These are phyloP conservation scores for Cantharis flavilabris DNA, from an alignment of 2,888 invertebrate species.

Conservation along the genomic window DNA sequence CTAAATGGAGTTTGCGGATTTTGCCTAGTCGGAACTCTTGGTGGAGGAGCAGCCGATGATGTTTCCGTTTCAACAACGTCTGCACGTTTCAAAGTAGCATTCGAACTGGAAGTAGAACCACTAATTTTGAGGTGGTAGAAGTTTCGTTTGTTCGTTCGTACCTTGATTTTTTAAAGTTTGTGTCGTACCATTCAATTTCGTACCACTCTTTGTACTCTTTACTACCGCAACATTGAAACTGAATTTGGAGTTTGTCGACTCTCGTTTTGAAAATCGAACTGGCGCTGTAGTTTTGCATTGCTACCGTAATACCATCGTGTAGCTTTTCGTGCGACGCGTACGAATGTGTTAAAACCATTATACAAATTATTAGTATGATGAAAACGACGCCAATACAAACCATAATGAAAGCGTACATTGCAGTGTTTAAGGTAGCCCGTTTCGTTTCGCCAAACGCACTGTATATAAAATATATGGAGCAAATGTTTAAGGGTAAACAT, in stretches of 20 bases:
- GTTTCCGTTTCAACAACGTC: not conserved
- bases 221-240: constrained; percentile 67
- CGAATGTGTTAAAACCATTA: constrained; percentile 40
- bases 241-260: constrained; percentile 64
- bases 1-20: constrained; percentile 67
- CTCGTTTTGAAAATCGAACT: constrained; percentile 61
- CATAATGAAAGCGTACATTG: constrained; percentile 36
- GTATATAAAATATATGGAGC: constrained; percentile 38
- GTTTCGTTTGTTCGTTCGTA: constrained; percentile 8
- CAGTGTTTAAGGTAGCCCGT: constrained; percentile 36
- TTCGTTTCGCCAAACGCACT: constrained; percentile 39
- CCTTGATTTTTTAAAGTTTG: constrained; percentile 51
- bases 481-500: constrained; percentile 40
- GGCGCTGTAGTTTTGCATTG: constrained; percentile 62
- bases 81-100: too few species aligned
- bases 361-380: constrained; percentile 11
- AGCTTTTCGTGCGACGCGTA: constrained; percentile 41
- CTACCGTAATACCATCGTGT: constrained; percentile 61
- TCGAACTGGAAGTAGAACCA: not conserved
- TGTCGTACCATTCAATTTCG: constrained; percentile 62
- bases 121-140: not conserved
- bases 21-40: not conserved
- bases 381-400: constrained; percentile 18
- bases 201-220: constrained; percentile 67
- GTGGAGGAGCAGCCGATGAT: not conserved